Conservation (phyloP, 37 sponge, comb jelly and placozoan species). For the Geodia barretti region DNA sequence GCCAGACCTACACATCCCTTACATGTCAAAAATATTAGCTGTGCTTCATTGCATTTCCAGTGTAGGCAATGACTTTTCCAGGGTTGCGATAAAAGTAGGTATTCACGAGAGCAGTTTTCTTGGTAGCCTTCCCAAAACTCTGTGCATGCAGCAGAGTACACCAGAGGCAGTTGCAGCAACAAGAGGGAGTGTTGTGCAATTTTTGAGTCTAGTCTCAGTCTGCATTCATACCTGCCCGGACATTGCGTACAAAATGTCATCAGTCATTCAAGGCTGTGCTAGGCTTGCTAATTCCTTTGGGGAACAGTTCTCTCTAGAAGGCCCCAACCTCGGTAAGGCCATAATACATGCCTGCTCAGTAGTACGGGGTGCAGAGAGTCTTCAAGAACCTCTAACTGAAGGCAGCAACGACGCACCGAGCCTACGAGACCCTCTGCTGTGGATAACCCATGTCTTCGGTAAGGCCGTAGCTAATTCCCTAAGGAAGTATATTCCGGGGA, state of each 20-base stretch:
- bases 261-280: neutral
- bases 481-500: neutral
- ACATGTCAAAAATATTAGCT: neutral
- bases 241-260: neutral
- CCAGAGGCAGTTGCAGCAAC: neutral
- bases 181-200: neutral
- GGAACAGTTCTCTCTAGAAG: neutral
- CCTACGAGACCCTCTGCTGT: neutral
- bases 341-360: neutral
- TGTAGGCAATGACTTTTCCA: neutral
- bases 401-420: neutral
- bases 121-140: neutral
- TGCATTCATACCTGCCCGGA: neutral
- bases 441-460: neutral
- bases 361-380: neutral
- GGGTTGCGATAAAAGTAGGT: neutral
- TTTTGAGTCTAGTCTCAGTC: neutral
- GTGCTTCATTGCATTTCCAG: neutral
- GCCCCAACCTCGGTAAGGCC: neutral
- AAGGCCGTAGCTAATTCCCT: neutral
- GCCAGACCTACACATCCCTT: neutral
- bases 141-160: neutral
- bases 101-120: neutral
- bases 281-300: neutral
- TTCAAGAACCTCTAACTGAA: neutral